Evolutionary conservation across 2,888 invertebrate genomes (phyloP), one percentile per base, ranked within the genome.

Genomic region (Eucera pruinosa): DNA sequence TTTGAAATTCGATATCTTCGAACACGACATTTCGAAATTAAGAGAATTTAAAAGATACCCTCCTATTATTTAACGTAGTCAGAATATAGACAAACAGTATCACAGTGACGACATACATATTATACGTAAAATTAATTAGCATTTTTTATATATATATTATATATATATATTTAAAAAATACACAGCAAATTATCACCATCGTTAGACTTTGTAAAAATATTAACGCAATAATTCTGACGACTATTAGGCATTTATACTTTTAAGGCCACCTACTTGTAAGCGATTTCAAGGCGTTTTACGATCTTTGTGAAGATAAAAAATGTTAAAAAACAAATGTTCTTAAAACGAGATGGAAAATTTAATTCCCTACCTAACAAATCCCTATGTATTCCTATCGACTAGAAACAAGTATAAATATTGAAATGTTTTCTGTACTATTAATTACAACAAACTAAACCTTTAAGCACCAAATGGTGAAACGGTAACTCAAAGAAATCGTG

Each of bases 71-170:
- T 54, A 39, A 62, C 48, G 50, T 65, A 62, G 18, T 54, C 25
- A 50, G 20, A 71, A 64, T 76, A 39, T 66, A 52, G 76, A 86
- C 72, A 70, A 86, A 85, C 80, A 33, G 67, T 85, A 86, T 85
- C 85, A 85, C 85, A 85, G 86, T 72, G 69, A 85, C 80, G 61
- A 80, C 86, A 86, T 78, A 58, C 81, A 84, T 66, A 41, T 77
- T 67, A 76, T 62, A 70, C 41, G 55, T 65, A 68, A 48, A 23
- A 64, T 65, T 48, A 41, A 43, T 68, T 48, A 47, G 58, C 23
- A 47, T 43, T 69, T 50, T 64, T 15, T 48, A 55, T 36, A 39
- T 48, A 58, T n/a, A 47, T 23, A 9, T 50, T 48, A 57, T 18
- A 36, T 73, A 39, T 27, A 33, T 48, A 50, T 23, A 70, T 77